Conservation (phyloP, 2,888 invertebrate genomes). For the Sarcophaga caerulescens region DNA sequence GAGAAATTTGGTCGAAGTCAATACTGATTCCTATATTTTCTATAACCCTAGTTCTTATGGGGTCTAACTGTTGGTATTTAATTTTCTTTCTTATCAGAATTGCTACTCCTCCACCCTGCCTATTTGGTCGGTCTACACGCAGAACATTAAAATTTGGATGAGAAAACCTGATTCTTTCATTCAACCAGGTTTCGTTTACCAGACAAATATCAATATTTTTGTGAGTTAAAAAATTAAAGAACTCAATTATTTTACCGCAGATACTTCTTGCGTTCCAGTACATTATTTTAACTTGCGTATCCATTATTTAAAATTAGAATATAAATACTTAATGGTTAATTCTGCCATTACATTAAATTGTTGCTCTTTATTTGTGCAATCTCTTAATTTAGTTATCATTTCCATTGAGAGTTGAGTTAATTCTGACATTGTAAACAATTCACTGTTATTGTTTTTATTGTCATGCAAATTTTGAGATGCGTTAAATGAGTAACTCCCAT, state of each 20-base stretch:
- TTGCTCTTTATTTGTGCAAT: too few species aligned
- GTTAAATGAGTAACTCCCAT: too few species aligned
- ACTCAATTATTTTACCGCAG: slow-evolving; percentile 35
- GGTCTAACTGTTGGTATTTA: background rate
- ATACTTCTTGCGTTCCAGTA: slow-evolving; percentile 48
- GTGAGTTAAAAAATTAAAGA: slow-evolving; percentile 36
- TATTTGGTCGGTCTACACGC: slow-evolving; percentile 21
- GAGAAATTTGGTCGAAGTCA: background rate
- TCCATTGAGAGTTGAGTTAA: too few species aligned
- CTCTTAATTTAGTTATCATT: too few species aligned
- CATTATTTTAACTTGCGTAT: slow-evolving; percentile 28
- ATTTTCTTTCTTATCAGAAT: slow-evolving; percentile 28
- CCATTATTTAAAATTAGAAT: slow-evolving; percentile 40
- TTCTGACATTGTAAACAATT: too few species aligned
- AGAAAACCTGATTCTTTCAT: background rate
- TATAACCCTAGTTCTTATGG: slow-evolving; percentile 24
- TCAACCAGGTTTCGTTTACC: slow-evolving; percentile 25
- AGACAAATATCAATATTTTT: slow-evolving; percentile 45
- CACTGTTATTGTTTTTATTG: too few species aligned
- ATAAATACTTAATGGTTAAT: slow-evolving; percentile 52
- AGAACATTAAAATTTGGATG: slow-evolving; percentile 5
- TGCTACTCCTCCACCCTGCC: slow-evolving; percentile 45
- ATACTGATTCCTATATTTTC: slow-evolving; percentile 48
- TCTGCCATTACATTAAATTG: slow-evolving; percentile 18
- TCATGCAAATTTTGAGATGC: too few species aligned